These are phyloP conservation scores for Pollicipes pollicipes DNA, from an alignment of 1,140 invertebrate genomes.

Conservation along the genomic window DNA sequence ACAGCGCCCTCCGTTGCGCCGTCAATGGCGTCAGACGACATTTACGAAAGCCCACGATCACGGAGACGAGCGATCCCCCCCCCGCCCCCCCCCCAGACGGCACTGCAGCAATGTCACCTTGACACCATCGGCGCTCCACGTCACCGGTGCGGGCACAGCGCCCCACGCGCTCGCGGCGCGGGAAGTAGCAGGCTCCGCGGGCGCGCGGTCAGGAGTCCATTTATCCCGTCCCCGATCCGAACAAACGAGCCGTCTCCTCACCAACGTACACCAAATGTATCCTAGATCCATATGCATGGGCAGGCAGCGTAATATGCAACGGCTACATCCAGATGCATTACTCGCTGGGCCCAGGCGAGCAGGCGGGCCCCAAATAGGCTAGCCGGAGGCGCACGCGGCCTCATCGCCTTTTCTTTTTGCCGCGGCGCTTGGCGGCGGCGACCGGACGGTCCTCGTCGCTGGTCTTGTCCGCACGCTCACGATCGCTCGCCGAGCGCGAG, in stretches of 20 bases:
- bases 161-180: no score
- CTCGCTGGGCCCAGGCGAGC: background rate
- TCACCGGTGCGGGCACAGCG: background rate
- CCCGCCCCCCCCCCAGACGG: background rate
- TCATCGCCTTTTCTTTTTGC: background rate
- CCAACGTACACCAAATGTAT: background rate
- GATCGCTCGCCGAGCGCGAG: background rate
- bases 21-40: background rate
- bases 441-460: background rate
- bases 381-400: no score
- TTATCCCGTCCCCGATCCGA: no score
- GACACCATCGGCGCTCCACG: background rate
- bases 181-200: no score
- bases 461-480: background rate
- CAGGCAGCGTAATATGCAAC: background rate
- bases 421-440: background rate
- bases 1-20: no score
- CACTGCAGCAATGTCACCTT: background rate
- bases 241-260: no score
- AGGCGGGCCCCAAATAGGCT: no score
- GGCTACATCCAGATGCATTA: background rate
- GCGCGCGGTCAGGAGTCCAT: no score
- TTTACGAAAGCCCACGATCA: background rate
- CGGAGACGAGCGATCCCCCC: no score
- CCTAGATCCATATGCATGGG: background rate